Base-by-base conservation (phyloP, 2,113 vertebrate species). In the Argyrosomus japonicus region DNA sequence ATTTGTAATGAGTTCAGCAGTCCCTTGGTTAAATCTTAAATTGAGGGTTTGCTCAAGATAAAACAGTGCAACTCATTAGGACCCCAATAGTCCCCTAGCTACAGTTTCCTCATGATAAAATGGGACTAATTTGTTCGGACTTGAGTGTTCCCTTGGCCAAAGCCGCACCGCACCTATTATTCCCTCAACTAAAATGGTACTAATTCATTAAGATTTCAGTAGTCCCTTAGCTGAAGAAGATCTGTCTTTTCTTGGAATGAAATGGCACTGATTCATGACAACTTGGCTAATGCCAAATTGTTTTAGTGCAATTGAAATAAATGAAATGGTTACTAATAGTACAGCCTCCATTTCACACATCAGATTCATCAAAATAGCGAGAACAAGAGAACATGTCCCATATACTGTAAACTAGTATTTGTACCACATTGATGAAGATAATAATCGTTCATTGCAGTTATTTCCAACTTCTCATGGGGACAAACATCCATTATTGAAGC, bases 11-110 rank as follows among this genome's bases (percentile, higher is more conserved):
- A 69, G 65, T 70, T 78, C 54, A 77, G 64, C 23, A 58, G 65
- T 69, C 72, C 57, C 48, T 74, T 74, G 77, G 64, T 81, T 79
- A 75, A 82, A 85, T 82, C 63, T 40, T 8, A 40, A 71, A 60
- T 88, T 63, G 45, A 23, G 21, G 83, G 47, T 84, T 62, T 75
- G 79, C 65, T 77, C 40, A 65, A 85, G 87, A 86, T 90, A 83
- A 89, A 89, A 80, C 48, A 65, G 56, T 85, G 50, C 76, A 80
- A 58, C 70, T 85, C 84, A 89, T 91, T 89, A 86, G 57, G 71
- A 81, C 53, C 81, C 81, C 60, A 75, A 74, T 75, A 74, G 79
- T 80, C 75, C 80, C 45, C 68, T 86, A 74, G 79, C 73, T 68
- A 54, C n/a, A 69, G 77, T 78, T 87, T 84, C 32, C 51, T 69